Base-by-base conservation (phyloP, 2,888 invertebrate genomes). In the Drosophila kambysellisi region DNA sequence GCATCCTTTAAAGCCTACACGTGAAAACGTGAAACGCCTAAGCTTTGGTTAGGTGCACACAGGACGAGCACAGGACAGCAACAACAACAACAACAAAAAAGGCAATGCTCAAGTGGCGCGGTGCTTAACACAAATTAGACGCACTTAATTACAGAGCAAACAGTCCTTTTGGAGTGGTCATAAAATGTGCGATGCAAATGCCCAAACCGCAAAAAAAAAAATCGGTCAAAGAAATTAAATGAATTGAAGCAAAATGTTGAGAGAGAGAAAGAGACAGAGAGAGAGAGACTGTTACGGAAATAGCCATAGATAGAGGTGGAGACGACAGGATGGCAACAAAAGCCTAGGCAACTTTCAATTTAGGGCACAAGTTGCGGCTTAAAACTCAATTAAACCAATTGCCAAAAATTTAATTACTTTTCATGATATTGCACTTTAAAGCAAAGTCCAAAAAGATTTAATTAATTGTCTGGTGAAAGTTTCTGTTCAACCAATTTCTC, bases 111-210 rank as follows among this genome's bases (percentile, higher is more conserved):
- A 89, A 84, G 84, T 87, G 88, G 79, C 85, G 62, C 80, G 52
- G 74, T 82, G 84, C 84, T 86, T 88, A 86, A 88, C 87, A 81
- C 86, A 90, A 90, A 86, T 90, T 86, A 86, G 90, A 90, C 86
- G 90, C 90, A 86, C 86, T 88, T 86, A 90, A 86, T 86, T 86
- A 88, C 86, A 81, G 79, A 67, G 86, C 90, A 88, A 88, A 88
- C 83, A 85, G 88, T 84, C 70, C 52, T 61, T 61, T 63, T 63
- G 63, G 70, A 79, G 65, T 77, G 74, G 73, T 70, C 70, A 69
- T 83, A 87, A 86, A 86, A 87, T 82, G 67, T 76, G 66, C 67
- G 62, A 51, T 72, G 77, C 63, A 69, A 79, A 72, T 68, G 69
- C 58, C 57, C 63, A 66, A 74, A 54, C 79, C 81, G 62, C 80